phyloP scores from a whole-genome alignment of 2,797 vertebrate genomes.

The Pseudocheirus occidentalis region DNA sequence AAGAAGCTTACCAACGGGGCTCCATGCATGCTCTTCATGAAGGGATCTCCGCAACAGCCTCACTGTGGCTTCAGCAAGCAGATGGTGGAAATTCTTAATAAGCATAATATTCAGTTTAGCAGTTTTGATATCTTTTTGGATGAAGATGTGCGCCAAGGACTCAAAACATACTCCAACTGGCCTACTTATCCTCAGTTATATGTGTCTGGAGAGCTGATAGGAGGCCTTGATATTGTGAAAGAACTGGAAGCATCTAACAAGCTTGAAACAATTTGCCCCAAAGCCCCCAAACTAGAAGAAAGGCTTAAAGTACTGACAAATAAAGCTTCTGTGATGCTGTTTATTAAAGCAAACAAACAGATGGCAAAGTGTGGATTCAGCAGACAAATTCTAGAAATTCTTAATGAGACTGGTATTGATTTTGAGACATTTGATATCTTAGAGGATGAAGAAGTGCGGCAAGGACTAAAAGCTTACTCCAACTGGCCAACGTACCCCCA shows the following conservation, averaged over 20 bases:
- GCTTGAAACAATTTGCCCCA: slow-evolving; percentile 91
- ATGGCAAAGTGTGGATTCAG: slow-evolving; percentile 95
- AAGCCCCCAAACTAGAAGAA: slow-evolving; percentile 90
- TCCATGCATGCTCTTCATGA: no score
- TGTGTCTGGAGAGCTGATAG: slow-evolving; percentile 92
- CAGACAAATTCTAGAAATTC: slow-evolving; percentile 93
- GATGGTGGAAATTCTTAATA: slow-evolving; percentile 91
- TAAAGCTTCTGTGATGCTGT: slow-evolving; percentile 93
- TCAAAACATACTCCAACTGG: slow-evolving; percentile 95
- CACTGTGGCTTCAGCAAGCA: slow-evolving; percentile 96
- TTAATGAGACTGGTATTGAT: slow-evolving; percentile 88
- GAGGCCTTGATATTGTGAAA: slow-evolving; percentile 96
- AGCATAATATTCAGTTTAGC: slow-evolving; percentile 91
- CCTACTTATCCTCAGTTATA: slow-evolving; percentile 98
- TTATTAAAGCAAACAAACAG: slow-evolving; percentile 97
- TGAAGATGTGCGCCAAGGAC: slow-evolving; percentile 93
- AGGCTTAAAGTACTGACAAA: slow-evolving; percentile 92
- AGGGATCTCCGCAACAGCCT: no score
- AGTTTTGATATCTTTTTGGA: slow-evolving; percentile 96
- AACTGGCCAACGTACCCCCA: slow-evolving; percentile 98
- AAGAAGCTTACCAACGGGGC: no score
- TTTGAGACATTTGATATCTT: slow-evolving; percentile 96
- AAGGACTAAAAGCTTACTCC: slow-evolving; percentile 93
- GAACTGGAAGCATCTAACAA: slow-evolving; percentile 95
- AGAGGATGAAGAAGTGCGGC: slow-evolving; percentile 95